These are phyloP conservation scores for Hylia prasina DNA, from an alignment of 2,113 vertebrate genomes.

Conservation along the genomic window DNA sequence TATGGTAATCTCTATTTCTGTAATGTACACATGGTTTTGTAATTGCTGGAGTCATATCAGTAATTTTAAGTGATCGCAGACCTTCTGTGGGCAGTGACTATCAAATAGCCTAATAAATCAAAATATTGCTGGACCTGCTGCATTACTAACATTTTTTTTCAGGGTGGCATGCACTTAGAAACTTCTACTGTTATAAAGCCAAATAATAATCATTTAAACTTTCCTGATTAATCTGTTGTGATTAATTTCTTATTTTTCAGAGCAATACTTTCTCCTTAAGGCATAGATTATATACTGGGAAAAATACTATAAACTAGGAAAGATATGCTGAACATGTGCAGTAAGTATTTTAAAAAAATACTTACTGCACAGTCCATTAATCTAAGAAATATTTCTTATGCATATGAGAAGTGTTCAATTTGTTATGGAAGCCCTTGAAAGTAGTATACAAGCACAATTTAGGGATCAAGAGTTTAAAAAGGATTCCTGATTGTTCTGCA, in stretches of 20 bases:
- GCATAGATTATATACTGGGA: background rate
- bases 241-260: background rate
- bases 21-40: background rate
- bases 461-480: background rate
- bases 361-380: background rate
- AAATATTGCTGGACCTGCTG: background rate
- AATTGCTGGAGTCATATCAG: background rate
- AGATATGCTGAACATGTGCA: background rate
- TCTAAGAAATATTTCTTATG: background rate
- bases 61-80: background rate
- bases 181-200: background rate
- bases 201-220: background rate
- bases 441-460: background rate
- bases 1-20: background rate
- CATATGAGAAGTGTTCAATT: background rate
- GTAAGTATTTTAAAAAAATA: background rate
- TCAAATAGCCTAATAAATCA: background rate
- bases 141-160: background rate
- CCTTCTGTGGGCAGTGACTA: background rate
- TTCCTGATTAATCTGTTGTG: background rate
- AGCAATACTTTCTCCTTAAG: background rate
- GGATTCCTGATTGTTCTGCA: background rate
- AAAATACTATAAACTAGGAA: background rate
- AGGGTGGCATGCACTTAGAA: background rate
- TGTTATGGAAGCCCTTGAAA: background rate